phyloP scores from a whole-genome alignment of 2,888 invertebrate species.

The Zootermopsis nevadensis region DNA sequence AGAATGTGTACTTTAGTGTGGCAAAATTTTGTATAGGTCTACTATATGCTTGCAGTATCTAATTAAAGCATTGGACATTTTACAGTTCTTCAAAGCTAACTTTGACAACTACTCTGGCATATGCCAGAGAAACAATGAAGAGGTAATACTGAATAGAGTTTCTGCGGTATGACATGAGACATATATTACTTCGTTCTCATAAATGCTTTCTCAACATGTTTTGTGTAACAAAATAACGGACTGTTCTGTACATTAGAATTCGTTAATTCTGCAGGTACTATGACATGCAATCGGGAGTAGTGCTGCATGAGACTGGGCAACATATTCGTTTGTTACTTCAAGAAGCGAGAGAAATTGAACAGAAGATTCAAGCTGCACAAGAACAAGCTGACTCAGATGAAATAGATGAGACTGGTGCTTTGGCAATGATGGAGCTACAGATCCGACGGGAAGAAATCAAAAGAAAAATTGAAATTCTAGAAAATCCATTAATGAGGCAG shows the following conservation, averaged over 20 bases:
- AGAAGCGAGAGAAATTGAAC: slow-evolving; percentile 26
- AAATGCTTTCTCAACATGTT: too few species aligned
- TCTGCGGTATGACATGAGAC: background rate
- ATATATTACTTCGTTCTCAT: background rate
- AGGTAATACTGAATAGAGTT: too few species aligned
- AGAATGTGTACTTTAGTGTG: too few species aligned
- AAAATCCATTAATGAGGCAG: slow-evolving; percentile 24
- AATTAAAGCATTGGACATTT: too few species aligned
- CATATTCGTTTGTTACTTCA: slow-evolving; percentile 15
- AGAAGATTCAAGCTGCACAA: background rate
- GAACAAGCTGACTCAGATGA: background rate
- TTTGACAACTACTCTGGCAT: too few species aligned
- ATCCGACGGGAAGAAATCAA: background rate
- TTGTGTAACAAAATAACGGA: too few species aligned
- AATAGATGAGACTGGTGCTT: background rate
- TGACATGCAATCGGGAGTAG: slow-evolving; percentile 19
- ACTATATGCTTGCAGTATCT: too few species aligned
- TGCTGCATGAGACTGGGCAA: background rate
- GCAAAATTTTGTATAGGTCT: too few species aligned
- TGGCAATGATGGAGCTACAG: slow-evolving; percentile 23
- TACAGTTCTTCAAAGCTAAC: too few species aligned
- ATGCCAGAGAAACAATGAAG: too few species aligned
- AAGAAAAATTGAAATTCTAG: slow-evolving; percentile 8
- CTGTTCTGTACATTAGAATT: too few species aligned
- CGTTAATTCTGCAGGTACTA: slow-evolving; percentile 12